These are phyloP conservation scores for Drosophila ironensis DNA, from an alignment of 1,140 invertebrate species.

Conservation along the genomic window DNA sequence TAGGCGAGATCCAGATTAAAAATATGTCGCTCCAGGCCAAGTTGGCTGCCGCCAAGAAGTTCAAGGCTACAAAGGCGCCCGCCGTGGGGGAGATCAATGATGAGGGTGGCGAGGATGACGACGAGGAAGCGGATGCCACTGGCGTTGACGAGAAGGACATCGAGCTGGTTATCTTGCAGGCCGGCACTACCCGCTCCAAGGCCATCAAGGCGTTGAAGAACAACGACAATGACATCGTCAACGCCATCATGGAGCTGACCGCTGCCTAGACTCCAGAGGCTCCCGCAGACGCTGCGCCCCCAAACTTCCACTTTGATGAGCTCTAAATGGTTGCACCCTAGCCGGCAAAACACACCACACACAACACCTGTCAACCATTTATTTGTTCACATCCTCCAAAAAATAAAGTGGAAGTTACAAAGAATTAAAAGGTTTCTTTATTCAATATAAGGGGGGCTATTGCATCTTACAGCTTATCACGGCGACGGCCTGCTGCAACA, in stretches of 20 bases:
- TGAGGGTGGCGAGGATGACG: slow-evolving; percentile 93
- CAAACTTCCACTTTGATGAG: slow-evolving; percentile 75
- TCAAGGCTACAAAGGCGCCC: slow-evolving; percentile 93
- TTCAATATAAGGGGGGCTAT: no score
- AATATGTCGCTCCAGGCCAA: slow-evolving; percentile 99
- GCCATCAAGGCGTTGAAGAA: slow-evolving; percentile 98
- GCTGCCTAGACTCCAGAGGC: slow-evolving; percentile 82
- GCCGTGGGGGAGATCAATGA: slow-evolving; percentile 90
- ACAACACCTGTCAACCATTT: slow-evolving; percentile 64
- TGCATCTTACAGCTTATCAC: no score
- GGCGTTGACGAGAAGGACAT: slow-evolving; percentile 99
- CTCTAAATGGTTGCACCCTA: slow-evolving; percentile 74
- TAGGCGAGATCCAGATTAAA: slow-evolving; percentile 99
- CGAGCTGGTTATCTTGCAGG: slow-evolving; percentile 98
- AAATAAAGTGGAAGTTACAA: slow-evolving; percentile 65
- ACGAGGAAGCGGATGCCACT: slow-evolving; percentile 95
- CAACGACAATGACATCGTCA: slow-evolving; percentile 98
- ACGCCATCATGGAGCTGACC: slow-evolving; percentile 91
- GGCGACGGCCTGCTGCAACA: no score
- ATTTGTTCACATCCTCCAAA: slow-evolving; percentile 38
- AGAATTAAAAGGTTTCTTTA: slow-evolving; percentile 15
- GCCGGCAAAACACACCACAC: slow-evolving; percentile 39
- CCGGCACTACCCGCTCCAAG: slow-evolving; percentile 95
- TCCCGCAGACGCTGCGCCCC: slow-evolving; percentile 22
- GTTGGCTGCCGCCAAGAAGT: slow-evolving; percentile 98